A percentile compares a stretch with the other conserved stretches of the same genome.
Conservation (phyloP, 2,888 invertebrate genomes). For the Orchesellides sinensis region DNA sequence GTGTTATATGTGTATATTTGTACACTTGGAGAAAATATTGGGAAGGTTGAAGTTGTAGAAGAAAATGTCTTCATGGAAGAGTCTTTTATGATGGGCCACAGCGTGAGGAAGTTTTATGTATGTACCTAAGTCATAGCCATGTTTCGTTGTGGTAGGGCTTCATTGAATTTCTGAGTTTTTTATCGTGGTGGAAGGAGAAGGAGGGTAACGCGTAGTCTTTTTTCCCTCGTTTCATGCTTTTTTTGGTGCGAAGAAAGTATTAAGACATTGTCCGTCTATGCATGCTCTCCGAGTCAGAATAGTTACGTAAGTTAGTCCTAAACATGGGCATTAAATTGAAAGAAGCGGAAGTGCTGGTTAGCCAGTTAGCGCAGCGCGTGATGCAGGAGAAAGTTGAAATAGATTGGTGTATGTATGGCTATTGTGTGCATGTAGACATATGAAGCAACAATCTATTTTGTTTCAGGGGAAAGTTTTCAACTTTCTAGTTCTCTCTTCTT, state of each 20-base stretch:
- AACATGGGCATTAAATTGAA: slow-evolving; percentile 27
- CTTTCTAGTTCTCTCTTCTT: slow-evolving; percentile 12
- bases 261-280: slow-evolving; percentile 48
- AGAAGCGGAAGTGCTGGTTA: background rate
- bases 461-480: slow-evolving; percentile 28
- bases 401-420: background rate
- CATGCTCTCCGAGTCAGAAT: slow-evolving; percentile 45
- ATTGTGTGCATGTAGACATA: background rate
- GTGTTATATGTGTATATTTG: background rate
- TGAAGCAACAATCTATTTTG: slow-evolving; percentile 48
- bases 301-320: slow-evolving; percentile 2
- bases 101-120: too few species aligned
- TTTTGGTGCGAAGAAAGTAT: slow-evolving; percentile 17
- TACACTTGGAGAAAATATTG: too few species aligned
- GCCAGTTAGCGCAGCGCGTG: background rate
- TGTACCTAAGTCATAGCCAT: too few species aligned
- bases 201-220: slow-evolving; percentile 1
- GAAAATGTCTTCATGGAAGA: too few species aligned
- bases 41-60: too few species aligned
- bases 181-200: too few species aligned
- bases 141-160: too few species aligned
- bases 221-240: background rate
- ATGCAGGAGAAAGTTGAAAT: background rate
- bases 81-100: too few species aligned
- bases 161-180: too few species aligned